phyloP scores from a whole-genome alignment of 1,140 invertebrate genomes.

The Zaprionus nigranus region DNA sequence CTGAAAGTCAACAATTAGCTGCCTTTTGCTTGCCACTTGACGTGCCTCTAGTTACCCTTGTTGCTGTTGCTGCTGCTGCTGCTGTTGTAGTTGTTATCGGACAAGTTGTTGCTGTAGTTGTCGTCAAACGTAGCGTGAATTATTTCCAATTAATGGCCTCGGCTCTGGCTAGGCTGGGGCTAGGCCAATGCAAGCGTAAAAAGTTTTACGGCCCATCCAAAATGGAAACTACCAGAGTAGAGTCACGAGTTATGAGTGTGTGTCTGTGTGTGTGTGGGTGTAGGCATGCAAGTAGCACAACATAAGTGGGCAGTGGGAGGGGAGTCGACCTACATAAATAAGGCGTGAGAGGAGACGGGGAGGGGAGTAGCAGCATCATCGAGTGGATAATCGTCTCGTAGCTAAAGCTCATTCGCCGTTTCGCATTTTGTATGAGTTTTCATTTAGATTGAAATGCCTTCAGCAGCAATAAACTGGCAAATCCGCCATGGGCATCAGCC shows the following conservation, averaged over 20 bases:
- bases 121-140: slow-evolving; percentile 36
- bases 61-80: neutral
- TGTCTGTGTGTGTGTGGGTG: neutral
- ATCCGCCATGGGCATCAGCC: slow-evolving; percentile 15
- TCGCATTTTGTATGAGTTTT: slow-evolving; percentile 50
- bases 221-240: slow-evolving; percentile 38
- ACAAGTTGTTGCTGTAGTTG: slow-evolving; percentile 16
- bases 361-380: neutral
- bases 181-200: slow-evolving; percentile 34
- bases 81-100: slow-evolving; percentile 10
- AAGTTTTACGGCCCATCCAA: slow-evolving; percentile 35
- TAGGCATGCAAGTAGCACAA: slow-evolving; percentile 1
- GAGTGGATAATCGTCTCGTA: slow-evolving; percentile 40
- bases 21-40: slow-evolving; percentile 13
- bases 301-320: slow-evolving; percentile 6
- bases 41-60: neutral
- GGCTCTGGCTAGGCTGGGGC: neutral
- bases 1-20: slow-evolving; percentile 39
- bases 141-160: slow-evolving; percentile 42
- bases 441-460: slow-evolving; percentile 50
- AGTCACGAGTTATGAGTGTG: slow-evolving; percentile 24
- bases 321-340: slow-evolving; percentile 34
- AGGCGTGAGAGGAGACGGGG: neutral
- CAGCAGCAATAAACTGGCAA: slow-evolving; percentile 50
- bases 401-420: slow-evolving; percentile 35